Base-by-base conservation (phyloP, 2,797 vertebrate species). In the Enteromius unitaeniatus region DNA sequence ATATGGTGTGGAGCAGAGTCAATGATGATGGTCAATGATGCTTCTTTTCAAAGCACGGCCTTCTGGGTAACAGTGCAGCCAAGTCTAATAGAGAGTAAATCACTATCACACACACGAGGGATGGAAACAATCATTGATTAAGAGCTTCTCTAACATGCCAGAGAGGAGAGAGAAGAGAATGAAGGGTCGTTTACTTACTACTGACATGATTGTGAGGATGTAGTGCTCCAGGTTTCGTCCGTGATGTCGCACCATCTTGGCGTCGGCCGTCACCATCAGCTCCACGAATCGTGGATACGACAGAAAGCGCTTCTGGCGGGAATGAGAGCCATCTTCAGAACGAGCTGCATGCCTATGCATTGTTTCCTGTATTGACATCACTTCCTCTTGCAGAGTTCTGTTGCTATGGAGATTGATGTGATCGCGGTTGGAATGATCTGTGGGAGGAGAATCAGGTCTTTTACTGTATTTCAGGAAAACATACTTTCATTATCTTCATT, bases 221-320 rank as follows among this genome's bases (percentile, higher is more conserved):
- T 99, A 99, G 94, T 99, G 97, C 88, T 99, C 96, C 49, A 99
- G 92, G 86, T 98, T 97, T 87, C 88, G 94, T 69, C 97, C 97
- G 0, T 99, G 98, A 89, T 98, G 95, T 34, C 51, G 95, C 79
- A 94, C 95, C 98, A 99, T 99, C 93, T 98, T 99, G 85, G 92
- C 91, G 2, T 99, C 98, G 0, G 97, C 97, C 5, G 97, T 97
- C 88, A 99, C 96, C 98, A 99, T 99, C 80, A 99, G 95, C 90
- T 99, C 98, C n/a, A 99, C 97, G 0, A 97, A 98, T 93, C 98
- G 96, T 21, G 97, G 98, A 89, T 99, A 98, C 15, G 98, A 99
- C 88, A 99, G 95, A 90, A 99, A 99, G 15, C 98, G 96, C 88
- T 97, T 99, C 87, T 85, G 84, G 23, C 88, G 80, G 5, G 84